Evolutionary conservation across 1,140 invertebrate genomes (phyloP).

Genomic region (Psix sp.): DNA sequence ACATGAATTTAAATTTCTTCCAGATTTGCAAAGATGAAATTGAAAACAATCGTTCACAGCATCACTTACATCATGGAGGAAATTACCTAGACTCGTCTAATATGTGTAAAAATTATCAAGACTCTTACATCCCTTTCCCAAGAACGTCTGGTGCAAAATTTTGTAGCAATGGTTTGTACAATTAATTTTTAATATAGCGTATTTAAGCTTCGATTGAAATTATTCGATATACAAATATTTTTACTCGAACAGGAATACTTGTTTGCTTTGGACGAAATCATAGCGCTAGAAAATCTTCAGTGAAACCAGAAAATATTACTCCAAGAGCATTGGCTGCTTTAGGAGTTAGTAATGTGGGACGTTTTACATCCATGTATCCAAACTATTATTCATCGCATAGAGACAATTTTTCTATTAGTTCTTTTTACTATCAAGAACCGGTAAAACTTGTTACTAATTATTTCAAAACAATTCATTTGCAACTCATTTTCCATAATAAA

Average conservation of each 20-base stretch:
- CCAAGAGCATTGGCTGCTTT: conserved; percentile 89
- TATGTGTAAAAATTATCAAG: conserved; percentile 78
- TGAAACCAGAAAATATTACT: conserved; percentile 83
- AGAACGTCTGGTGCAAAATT: conserved; percentile 95
- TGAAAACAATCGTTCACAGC: conserved; percentile 69
- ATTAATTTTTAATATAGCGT: not conserved
- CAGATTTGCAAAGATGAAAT: conserved; percentile 75
- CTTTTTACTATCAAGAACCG: conserved; percentile 89
- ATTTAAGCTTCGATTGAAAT: conserved; percentile 18
- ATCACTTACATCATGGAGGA: conserved; percentile 72
- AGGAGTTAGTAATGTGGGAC: conserved; percentile 76
- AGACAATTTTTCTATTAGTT: conserved; percentile 80
- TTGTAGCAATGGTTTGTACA: conserved; percentile 84
- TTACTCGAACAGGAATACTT: conserved; percentile 83
- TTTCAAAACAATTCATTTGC: too few species aligned
- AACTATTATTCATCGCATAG: conserved; percentile 77
- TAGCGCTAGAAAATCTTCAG: conserved; percentile 83
- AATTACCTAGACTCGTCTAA: conserved; percentile 70
- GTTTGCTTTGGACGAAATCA: conserved; percentile 91
- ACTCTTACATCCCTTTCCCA: conserved; percentile 94
- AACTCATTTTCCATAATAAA: too few species aligned
- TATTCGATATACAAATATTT: too few species aligned
- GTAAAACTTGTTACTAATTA: conserved; percentile 74
- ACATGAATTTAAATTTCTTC: conserved; percentile 8
- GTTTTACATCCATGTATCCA: conserved; percentile 76